Conservation (phyloP, 2,113 vertebrate species). For the Lutjanus erythropterus region DNA sequence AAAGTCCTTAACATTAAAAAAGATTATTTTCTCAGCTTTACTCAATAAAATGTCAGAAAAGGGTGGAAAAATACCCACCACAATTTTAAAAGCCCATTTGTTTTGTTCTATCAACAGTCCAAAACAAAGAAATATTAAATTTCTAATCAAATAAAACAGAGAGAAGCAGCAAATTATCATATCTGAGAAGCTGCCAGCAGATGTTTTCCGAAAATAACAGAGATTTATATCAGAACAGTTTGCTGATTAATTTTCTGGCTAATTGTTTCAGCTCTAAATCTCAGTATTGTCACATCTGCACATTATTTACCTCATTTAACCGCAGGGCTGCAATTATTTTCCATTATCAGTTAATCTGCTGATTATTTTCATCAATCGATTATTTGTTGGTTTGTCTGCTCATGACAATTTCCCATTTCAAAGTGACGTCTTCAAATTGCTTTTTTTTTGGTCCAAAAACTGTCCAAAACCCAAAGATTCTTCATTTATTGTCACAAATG, state of each 20-base stretch:
- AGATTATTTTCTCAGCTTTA: not conserved
- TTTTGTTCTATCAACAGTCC: not conserved
- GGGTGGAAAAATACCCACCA: not conserved
- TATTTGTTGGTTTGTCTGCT: no score
- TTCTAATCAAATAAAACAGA: not conserved
- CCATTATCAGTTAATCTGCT: no score
- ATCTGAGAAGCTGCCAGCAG: not conserved
- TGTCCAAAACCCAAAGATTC: no score
- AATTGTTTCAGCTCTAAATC: not conserved
- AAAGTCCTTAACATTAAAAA: no score
- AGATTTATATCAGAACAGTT: not conserved
- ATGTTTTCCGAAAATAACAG: not conserved
- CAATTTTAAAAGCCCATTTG: not conserved
- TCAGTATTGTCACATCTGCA: not conserved
- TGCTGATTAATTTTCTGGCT: not conserved
- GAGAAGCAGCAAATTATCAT: not conserved
- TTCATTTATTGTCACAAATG: no score
- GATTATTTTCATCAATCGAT: no score
- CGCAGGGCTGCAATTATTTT: no score
- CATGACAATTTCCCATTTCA: no score
- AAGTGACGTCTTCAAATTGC: no score
- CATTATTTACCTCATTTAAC: not conserved
- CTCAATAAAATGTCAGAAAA: conserved; percentile 6
- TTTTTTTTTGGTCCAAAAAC: no score
- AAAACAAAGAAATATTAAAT: not conserved